A percentile compares a stretch with the other conserved stretches of the same genome.
Conservation (phyloP, 64 coral and sea anemone species). For the Orbicella faveolata region DNA sequence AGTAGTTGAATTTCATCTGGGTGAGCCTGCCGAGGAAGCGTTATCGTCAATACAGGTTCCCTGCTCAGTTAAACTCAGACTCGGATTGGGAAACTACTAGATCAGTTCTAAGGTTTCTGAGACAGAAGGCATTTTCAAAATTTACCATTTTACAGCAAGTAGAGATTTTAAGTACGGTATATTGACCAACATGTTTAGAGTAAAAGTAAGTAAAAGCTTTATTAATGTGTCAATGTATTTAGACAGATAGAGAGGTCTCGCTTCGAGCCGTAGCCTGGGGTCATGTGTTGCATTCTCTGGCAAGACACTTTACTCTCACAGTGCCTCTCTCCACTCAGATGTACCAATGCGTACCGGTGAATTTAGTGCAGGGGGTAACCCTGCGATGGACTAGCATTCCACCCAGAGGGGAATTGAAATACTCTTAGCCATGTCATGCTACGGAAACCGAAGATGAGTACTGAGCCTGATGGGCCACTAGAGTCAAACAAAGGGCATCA, state of each 20-base stretch:
- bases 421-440: background rate
- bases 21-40: constrained; percentile 39
- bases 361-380: background rate
- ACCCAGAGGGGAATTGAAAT: background rate
- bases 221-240: too few relatives aligned
- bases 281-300: background rate
- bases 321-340: too few relatives aligned
- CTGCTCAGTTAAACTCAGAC: background rate
- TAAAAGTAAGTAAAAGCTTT: too few relatives aligned
- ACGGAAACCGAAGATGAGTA: background rate
- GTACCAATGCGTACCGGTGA: background rate
- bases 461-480: background rate
- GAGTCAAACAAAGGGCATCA: too few relatives aligned
- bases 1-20: constrained; percentile 87
- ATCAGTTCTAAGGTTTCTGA: background rate
- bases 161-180: too few relatives aligned
- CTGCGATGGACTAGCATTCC: background rate
- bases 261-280: background rate
- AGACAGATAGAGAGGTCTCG: too few relatives aligned
- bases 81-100: background rate
- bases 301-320: background rate
- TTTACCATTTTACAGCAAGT: too few relatives aligned
- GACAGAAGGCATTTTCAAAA: too few relatives aligned
- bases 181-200: too few relatives aligned
- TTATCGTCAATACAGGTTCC: background rate